phyloP scores from a whole-genome alignment of 30 jellyfish, hydroid and myxozoan genomes.

The Hydractinia symbiolongicarpus region DNA sequence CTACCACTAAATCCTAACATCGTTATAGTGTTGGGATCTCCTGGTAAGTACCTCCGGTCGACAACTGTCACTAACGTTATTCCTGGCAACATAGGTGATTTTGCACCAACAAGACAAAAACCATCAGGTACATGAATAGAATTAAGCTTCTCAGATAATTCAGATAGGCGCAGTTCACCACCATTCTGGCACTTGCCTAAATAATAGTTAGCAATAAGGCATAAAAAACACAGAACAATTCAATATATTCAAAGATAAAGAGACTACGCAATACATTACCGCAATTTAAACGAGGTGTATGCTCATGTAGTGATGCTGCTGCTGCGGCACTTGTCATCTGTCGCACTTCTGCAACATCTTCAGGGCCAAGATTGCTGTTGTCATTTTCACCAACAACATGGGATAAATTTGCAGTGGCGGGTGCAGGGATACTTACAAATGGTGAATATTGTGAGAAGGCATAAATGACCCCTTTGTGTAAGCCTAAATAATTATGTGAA shows the following conservation, averaged over 20 bases:
- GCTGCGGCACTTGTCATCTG: constrained; percentile 44
- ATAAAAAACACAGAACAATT: not conserved
- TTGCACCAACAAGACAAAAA: constrained; percentile 75
- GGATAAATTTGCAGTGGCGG: constrained; percentile 13
- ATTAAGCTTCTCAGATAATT: constrained; percentile 43
- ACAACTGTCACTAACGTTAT: constrained; percentile 82
- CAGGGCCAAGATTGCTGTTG: constrained; percentile 68
- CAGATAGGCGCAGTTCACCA: constrained; percentile 66
- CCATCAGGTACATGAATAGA: constrained; percentile 62
- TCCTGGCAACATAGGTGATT: constrained; percentile 78
- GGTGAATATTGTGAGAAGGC: constrained; percentile 92
- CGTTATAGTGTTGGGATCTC: constrained; percentile 63
- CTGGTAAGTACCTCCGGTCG: constrained; percentile 69
- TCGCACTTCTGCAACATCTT: constrained; percentile 59
- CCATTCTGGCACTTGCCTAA: constrained; percentile 86
- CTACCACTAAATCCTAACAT: constrained; percentile 79
- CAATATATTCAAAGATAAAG: not conserved
- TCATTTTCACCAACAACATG: constrained; percentile 49
- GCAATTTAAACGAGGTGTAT: constrained; percentile 17
- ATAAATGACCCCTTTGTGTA: constrained; percentile 63
- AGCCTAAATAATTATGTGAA: not conserved
- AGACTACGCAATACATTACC: not conserved
- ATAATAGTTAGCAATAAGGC: not conserved
- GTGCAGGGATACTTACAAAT: constrained; percentile 60
- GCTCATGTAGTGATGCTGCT: constrained; percentile 65